These are phyloP conservation scores for Lasioglossum calceatum DNA, from an alignment of 2,888 invertebrate genomes.

Conservation along the genomic window DNA sequence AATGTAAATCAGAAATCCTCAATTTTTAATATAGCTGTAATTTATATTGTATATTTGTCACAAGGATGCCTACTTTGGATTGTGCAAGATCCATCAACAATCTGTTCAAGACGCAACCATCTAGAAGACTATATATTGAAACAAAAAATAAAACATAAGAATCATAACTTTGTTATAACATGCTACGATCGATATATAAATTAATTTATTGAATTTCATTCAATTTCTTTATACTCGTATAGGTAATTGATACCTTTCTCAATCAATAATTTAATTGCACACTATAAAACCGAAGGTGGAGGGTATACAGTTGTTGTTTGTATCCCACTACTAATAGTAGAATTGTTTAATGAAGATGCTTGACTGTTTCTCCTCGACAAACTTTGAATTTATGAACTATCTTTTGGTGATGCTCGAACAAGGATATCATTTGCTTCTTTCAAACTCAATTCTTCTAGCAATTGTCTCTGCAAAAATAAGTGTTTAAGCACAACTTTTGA, in stretches of 20 bases:
- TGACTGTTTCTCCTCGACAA: conserved; percentile 62
- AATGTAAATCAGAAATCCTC: conserved; percentile 25
- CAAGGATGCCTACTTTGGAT: conserved; percentile 59
- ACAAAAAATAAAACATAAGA: conserved; percentile 6
- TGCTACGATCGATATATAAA: conserved; percentile 4
- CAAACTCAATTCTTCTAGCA: conserved; percentile 89
- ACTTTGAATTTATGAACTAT: conserved; percentile 76
- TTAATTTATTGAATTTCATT: conserved; percentile 11
- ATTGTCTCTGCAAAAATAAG: conserved; percentile 86
- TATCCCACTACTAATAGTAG: conserved; percentile 75
- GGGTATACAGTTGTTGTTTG: conserved; percentile 66
- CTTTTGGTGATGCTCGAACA: conserved; percentile 90
- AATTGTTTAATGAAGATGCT: conserved; percentile 53
- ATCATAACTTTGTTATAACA: conserved; percentile 17
- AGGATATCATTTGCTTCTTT: conserved; percentile 93
- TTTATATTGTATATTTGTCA: conserved; percentile 72
- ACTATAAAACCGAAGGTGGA: not conserved
- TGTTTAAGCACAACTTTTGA: conserved; percentile 88
- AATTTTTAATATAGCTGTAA: conserved; percentile 60
- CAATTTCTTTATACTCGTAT: not conserved
- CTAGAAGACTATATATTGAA: conserved; percentile 5
- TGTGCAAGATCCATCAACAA: conserved; percentile 29
- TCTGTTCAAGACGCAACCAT: conserved; percentile 38
- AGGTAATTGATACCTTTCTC: not conserved
- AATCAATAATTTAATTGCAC: conserved; percentile 5